Conservation (phyloP, 2,797 vertebrate genomes). For the Hoplostethus atlanticus region DNA sequence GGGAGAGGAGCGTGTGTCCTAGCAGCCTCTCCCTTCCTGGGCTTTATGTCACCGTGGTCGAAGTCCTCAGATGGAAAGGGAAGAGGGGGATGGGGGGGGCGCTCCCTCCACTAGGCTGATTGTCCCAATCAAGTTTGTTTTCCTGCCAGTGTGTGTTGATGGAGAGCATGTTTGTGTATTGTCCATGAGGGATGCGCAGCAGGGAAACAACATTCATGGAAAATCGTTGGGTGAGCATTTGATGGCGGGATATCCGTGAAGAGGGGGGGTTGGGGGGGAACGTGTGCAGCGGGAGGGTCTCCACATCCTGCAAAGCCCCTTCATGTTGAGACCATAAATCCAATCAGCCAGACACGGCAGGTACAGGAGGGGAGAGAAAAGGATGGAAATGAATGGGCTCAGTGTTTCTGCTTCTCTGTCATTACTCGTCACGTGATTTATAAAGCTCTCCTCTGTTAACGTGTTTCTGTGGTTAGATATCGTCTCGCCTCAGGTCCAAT, state of each 20-base stretch:
- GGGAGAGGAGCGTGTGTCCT: conserved; percentile 55
- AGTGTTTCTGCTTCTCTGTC: neutral
- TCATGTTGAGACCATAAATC: neutral
- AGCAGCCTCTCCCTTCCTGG: conserved; percentile 63
- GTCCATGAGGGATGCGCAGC: conserved; percentile 5
- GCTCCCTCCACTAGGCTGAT: conserved; percentile 32
- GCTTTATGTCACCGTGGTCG: conserved; percentile 58
- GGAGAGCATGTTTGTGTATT: conserved; percentile 29
- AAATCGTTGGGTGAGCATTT: conserved; percentile 13
- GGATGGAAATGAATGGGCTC: neutral
- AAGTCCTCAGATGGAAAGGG: conserved; percentile 50
- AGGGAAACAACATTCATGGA: conserved; percentile 28
- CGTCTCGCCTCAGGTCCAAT: neutral
- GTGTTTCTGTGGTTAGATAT: neutral
- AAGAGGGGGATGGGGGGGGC: conserved; percentile 39
- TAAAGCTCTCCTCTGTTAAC: neutral
- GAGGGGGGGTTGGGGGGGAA: neutral
- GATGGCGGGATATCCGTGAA: conserved; percentile 43
- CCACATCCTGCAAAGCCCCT: conserved; percentile 15
- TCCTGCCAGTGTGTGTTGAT: conserved; percentile 36
- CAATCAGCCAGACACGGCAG: neutral
- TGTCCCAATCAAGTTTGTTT: conserved; percentile 57
- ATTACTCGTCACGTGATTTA: neutral
- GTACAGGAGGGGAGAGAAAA: neutral
- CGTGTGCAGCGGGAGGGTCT: conserved; percentile 3